Conservation (phyloP, 37 sponge, comb jelly and placozoan species). For the Beroe ovata region DNA sequence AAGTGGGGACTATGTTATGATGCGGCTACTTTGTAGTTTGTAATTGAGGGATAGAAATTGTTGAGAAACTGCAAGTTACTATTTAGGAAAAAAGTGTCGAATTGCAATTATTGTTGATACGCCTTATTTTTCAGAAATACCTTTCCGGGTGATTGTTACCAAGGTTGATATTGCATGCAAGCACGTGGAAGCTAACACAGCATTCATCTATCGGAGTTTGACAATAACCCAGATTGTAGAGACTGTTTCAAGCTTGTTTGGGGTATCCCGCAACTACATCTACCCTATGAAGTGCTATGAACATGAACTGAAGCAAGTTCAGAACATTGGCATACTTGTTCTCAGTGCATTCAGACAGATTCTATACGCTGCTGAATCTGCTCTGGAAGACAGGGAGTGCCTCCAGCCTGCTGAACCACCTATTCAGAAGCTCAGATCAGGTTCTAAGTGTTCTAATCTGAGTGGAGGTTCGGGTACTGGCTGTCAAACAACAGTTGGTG, state of each 20-base stretch:
- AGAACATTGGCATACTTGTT: constrained; percentile 40
- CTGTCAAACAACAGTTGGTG: too few relatives aligned
- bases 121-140: constrained; percentile 59
- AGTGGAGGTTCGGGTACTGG: constrained; percentile 41
- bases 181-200: neutral
- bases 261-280: constrained; percentile 37
- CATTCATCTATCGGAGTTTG: constrained; percentile 18
- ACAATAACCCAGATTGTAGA: constrained; percentile 25
- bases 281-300: constrained; percentile 52
- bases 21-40: too few relatives aligned
- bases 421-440: constrained; percentile 34
- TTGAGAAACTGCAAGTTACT: too few relatives aligned
- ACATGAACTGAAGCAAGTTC: constrained; percentile 26
- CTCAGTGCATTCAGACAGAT: constrained; percentile 20
- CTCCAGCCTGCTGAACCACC: neutral
- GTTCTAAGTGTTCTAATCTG: constrained; percentile 19
- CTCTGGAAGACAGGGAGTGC: constrained; percentile 35
- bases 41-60: too few relatives aligned
- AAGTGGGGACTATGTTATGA: too few relatives aligned
- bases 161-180: constrained; percentile 43
- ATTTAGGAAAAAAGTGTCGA: too few relatives aligned
- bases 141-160: constrained; percentile 14
- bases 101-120: too few relatives aligned
- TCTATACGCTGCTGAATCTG: constrained; percentile 43
- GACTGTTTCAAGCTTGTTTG: neutral